Evolutionary conservation across 2,797 vertebrate species (phyloP).

Genomic region (Pseudochirops cupreus): DNA sequence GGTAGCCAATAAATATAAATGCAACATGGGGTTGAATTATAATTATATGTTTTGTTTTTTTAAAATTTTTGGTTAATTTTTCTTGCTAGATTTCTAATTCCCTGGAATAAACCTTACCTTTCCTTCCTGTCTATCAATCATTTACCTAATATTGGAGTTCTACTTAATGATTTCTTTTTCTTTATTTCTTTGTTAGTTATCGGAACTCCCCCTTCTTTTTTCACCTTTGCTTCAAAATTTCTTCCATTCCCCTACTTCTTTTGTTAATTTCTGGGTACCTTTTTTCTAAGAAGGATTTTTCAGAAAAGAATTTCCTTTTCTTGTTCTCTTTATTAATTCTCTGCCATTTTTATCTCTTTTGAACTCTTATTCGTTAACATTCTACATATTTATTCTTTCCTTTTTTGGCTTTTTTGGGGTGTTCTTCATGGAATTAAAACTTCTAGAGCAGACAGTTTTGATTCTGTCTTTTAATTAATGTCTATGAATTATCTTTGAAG

Average conservation of each 20-base stretch:
- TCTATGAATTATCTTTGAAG: background rate
- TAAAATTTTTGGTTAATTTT: background rate
- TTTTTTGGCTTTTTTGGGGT: background rate
- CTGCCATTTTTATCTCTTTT: background rate
- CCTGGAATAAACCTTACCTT: background rate
- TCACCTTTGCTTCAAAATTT: background rate
- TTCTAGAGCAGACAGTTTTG: background rate
- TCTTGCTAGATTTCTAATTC: background rate
- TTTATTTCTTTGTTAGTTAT: background rate
- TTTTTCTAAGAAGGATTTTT: background rate
- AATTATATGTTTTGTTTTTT: background rate
- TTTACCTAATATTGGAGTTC: background rate
- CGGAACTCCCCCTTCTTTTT: background rate
- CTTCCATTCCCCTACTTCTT: background rate
- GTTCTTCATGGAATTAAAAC: background rate
- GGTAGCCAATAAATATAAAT: background rate
- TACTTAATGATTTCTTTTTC: background rate
- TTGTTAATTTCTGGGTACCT: background rate
- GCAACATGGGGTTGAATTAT: background rate
- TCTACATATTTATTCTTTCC: background rate
- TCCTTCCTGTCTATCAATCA: background rate
- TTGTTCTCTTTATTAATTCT: background rate
- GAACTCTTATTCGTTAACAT: background rate
- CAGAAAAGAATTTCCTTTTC: background rate
- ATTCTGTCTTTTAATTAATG: background rate